These are phyloP conservation scores for Bugulina stolonifera DNA, from an alignment of 2,888 invertebrate species.

Conservation along the genomic window DNA sequence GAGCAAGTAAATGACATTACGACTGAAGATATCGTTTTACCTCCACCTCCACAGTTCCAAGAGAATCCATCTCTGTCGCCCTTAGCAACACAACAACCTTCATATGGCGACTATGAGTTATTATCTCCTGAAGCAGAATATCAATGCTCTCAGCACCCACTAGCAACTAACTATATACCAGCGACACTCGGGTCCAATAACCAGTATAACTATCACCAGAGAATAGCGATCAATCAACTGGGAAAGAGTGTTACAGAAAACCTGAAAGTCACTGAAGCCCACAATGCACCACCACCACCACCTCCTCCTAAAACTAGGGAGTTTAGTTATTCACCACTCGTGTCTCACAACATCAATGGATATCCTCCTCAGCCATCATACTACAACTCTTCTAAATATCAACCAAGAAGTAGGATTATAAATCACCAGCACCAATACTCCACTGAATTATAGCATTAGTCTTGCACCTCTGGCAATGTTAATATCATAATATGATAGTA, in stretches of 20 bases:
- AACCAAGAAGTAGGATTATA: neutral
- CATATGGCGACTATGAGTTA: constrained; percentile 20
- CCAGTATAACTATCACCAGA: neutral
- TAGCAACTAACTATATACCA: neutral
- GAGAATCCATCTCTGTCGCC: neutral
- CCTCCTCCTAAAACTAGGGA: neutral
- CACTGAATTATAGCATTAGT: neutral
- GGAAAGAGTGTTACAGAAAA: neutral
- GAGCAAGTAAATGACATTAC: too few species aligned
- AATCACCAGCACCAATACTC: constrained; percentile 20
- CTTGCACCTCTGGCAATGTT: too few species aligned
- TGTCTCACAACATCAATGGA: neutral
- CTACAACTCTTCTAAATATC: neutral
- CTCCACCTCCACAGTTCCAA: constrained; percentile 11
- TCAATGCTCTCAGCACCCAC: neutral
- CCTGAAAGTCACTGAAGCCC: neutral
- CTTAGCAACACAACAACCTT: constrained; percentile 3
- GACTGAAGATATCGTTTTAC: constrained; percentile 3
- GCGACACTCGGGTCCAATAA: too few species aligned
- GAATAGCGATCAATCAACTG: neutral
- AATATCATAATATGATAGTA: too few species aligned
- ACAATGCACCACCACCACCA: neutral
- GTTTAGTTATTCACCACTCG: neutral
- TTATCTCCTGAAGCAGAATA: neutral
- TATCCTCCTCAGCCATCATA: neutral